Evolutionary conservation across 2,888 invertebrate species (phyloP), one percentile per base, ranked within the genome.

Genomic region (Venustoraphidia nigricollis): DNA sequence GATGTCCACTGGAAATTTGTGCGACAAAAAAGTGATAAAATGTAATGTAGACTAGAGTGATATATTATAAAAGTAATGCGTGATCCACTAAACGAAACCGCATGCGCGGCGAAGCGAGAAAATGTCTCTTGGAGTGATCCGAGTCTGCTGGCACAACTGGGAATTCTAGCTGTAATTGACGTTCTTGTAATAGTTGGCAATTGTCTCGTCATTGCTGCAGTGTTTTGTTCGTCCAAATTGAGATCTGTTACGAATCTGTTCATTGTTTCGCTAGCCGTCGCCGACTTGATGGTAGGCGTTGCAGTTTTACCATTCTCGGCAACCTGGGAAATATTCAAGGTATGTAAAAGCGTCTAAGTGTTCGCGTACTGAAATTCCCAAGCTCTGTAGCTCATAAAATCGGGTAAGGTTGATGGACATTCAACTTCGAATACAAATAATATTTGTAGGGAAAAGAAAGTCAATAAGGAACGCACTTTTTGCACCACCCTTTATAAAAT

Each of bases 271-370:
- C 75, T 97, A 61, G 96, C 96, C 0, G 89, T 93, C 14, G 95
- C 96, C 42, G 97, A 97, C 70, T 75, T 97, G 52, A 73, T 94
- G 62, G 92, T 97, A n/a, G 96, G 96, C 2, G 72, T 95, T 8
- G 87, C 92, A 17, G 95, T 97, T 44, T 75, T 97, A 58, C 96
- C 96, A 2, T 96, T 96, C 70, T 93, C 94, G 34, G 89, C 95
- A 47, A 89, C 92, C 17, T 86, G 92, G 75, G 93, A 95, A 67
- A 91, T 93, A 9, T 88, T 83, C 65, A 83, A 88, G 81, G 88
- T 87, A 59, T 68, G 68, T 58, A 4, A 4, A 17, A 17, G 3
- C 17, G 4, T 17, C 4, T 17, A 17, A 17, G 4, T 17, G n/a
- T n/a, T n/a, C n/a, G n/a, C n/a, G 52, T n/a, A n/a, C n/a, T n/a